Base-by-base conservation (phyloP, 2,888 invertebrate genomes). In the Abrostola tripartita region DNA sequence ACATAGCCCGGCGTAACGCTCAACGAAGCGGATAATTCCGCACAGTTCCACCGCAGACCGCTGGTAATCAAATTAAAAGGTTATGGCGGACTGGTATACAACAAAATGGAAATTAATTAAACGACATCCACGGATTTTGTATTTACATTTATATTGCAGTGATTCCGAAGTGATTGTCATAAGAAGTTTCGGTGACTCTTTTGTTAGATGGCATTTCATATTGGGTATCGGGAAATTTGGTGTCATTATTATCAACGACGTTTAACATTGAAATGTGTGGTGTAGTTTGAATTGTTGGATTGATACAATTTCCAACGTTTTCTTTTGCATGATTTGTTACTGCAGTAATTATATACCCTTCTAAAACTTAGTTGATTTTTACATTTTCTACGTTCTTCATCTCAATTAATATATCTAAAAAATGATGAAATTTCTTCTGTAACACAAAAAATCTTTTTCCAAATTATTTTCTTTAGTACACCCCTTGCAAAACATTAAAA, bases 61-160 rank as follows among this genome's bases (percentile, higher is more conserved):
- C 62, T 61, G 64, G 70, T 77, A 78, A 81, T 81, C 74, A 78
- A 81, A 81, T 81, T 73, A 81, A 81, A 76, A 78, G 53, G 68
- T 71, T 69, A 74, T 71, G 47, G 67, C 38, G 52, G 42, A 65
- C 50, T 64, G 68, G 38, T 58, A 69, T 56, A 68, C 66, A 63
- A 76, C 47, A 68, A 68, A 77, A 72, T 53, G 54, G 14, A 50
- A 59, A 68, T 68, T 69, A 63, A 68, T 68, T 78, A 49, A 68
- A 73, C 44, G 40, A 68, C 40, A 61, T 62, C 42, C 53, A 38
- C 37, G 11, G 40, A 54, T 67, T 59, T 51, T 57, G 52, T 67
- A 60, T 57, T 64, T 50, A 62, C 50, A 68, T 65, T 65, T 69
- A 58, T 44, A 61, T 52, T 59, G 66, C 41, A 37, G 14, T 36